phyloP scores from a whole-genome alignment of 2,888 invertebrate species.

The Watsonalla binaria region DNA sequence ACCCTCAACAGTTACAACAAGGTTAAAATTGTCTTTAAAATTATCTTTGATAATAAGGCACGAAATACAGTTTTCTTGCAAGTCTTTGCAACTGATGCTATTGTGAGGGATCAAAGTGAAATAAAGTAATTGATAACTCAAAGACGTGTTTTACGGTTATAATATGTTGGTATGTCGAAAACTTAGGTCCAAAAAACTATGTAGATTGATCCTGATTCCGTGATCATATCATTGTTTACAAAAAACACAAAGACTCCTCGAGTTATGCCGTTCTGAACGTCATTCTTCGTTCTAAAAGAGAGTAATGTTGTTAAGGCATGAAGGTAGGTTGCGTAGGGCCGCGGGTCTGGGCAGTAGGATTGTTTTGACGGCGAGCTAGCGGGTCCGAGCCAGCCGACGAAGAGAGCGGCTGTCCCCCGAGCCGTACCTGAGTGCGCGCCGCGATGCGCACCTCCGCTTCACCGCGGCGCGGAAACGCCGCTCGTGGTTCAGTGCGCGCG shows the following conservation, averaged over 20 bases:
- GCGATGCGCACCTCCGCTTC: constrained; percentile 74
- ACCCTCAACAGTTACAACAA: not conserved
- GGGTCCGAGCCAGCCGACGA: constrained; percentile 14
- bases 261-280: no score
- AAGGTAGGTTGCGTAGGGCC: not conserved
- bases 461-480: constrained; percentile 62
- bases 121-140: no score
- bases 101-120: no score
- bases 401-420: constrained; percentile 42
- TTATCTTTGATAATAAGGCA: not conserved
- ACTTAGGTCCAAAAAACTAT: no score
- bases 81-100: no score
- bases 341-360: constrained; percentile 21
- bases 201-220: no score
- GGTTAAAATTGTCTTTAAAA: not conserved
- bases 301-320: not conserved
- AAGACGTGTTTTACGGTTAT: no score
- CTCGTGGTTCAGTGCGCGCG: constrained; percentile 72
- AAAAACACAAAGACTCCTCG: no score
- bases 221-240: no score
- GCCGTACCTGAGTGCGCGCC: constrained; percentile 66
- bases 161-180: no score
- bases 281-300: no score
- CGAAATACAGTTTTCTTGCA: not conserved
- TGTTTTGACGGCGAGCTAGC: constrained; percentile 40